A percentile compares a stretch with the other conserved stretches of the same genome.
phyloP scores from a whole-genome alignment of 2,888 invertebrate genomes.

The Morpho achilles region DNA sequence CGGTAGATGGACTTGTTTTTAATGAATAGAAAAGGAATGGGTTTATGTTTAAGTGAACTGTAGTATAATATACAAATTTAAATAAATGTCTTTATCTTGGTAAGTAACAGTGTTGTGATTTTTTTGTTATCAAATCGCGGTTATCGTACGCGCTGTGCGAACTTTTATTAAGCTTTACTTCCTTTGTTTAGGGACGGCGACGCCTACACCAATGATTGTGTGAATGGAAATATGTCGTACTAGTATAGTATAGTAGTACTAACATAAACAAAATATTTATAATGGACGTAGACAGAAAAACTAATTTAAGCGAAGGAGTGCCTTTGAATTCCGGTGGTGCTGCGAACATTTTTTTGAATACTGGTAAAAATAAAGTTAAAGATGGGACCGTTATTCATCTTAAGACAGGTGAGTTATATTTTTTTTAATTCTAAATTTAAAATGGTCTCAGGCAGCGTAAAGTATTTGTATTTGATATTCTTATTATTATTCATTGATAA shows the following conservation, averaged over 20 bases:
- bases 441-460: no score
- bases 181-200: slow-evolving; percentile 70
- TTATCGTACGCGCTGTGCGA: slow-evolving; percentile 57
- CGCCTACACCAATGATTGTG: slow-evolving; percentile 52
- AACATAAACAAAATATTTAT: slow-evolving; percentile 34
- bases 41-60: slow-evolving; percentile 25
- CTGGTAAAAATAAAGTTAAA: slow-evolving; percentile 59
- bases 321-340: slow-evolving; percentile 65
- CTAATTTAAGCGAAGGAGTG: slow-evolving; percentile 61
- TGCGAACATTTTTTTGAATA: slow-evolving; percentile 69
- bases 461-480: no score
- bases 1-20: slow-evolving; percentile 36
- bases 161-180: slow-evolving; percentile 63
- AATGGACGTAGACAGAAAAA: slow-evolving; percentile 67
- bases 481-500: no score
- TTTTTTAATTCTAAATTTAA: slow-evolving; percentile 10
- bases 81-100: slow-evolving; percentile 30
- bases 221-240: slow-evolving; percentile 49
- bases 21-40: slow-evolving; percentile 32
- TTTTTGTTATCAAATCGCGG: slow-evolving; percentile 52
- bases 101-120: slow-evolving; percentile 44
- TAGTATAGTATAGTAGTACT: slow-evolving; percentile 42
- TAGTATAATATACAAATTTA: slow-evolving; percentile 23
- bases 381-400: slow-evolving; percentile 71
- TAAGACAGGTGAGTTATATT: slow-evolving; percentile 61